phyloP scores from a whole-genome alignment of 2,113 vertebrate species.

The Charadrius vociferus region DNA sequence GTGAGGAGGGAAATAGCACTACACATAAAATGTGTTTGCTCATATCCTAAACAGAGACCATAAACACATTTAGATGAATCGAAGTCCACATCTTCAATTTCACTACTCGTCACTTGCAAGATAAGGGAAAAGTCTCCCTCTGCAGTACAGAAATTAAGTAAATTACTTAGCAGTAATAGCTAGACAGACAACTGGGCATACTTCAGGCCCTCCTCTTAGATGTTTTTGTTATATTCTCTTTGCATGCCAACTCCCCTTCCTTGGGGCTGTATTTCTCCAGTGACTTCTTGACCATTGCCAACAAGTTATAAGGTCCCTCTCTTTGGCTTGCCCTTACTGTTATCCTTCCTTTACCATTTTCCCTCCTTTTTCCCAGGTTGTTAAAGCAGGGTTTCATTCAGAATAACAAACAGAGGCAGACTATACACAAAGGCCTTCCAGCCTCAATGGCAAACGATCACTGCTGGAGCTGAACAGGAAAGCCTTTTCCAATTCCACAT shows the following conservation, averaged over 20 bases:
- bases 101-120: neutral
- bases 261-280: neutral
- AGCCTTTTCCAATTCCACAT: neutral
- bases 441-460: accelerated
- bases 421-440: neutral
- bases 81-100: neutral
- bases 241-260: neutral
- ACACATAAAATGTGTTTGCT: neutral
- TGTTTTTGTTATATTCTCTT: neutral
- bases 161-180: neutral
- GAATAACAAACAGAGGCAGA: neutral
- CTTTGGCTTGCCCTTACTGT: neutral
- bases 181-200: neutral
- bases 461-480: neutral
- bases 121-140: neutral
- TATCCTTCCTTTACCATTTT: neutral
- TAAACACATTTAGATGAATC: neutral
- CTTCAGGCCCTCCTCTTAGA: neutral
- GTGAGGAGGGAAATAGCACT: neutral
- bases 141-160: neutral
- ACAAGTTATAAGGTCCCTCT: neutral
- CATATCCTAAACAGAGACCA: neutral
- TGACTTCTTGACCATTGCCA: neutral
- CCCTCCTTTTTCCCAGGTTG: neutral
- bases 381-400: neutral